These are phyloP conservation scores for Sorex araneus DNA, from an alignment of 2,113 vertebrate genomes.

Conservation along the genomic window DNA sequence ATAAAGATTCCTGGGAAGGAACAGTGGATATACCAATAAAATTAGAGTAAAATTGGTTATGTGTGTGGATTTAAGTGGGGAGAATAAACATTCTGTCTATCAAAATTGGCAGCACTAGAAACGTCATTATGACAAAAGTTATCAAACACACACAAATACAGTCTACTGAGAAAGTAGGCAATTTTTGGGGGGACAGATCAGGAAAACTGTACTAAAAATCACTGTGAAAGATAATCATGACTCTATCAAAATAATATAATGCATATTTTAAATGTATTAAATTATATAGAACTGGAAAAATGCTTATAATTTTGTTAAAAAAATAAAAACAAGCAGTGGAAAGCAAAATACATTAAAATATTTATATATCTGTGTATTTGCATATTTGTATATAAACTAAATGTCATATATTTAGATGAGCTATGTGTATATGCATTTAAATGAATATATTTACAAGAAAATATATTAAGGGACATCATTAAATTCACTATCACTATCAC, in stretches of 20 bases:
- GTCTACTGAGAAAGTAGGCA: background rate
- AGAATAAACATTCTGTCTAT: background rate
- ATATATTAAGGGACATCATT: conserved; percentile 7
- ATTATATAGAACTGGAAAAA: background rate
- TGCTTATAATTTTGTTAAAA: background rate
- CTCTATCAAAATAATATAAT: background rate
- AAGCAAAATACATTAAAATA: background rate
- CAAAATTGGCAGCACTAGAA: background rate
- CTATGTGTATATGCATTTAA: conserved; percentile 15
- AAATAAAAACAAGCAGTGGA: background rate
- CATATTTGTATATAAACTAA: too few relatives aligned
- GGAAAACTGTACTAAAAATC: background rate
- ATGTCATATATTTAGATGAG: background rate
- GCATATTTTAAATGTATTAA: background rate
- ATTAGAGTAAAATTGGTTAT: conserved; percentile 10
- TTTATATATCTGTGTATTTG: too few relatives aligned
- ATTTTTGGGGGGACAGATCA: conserved; percentile 9
- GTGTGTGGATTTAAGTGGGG: background rate
- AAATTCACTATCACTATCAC: too few relatives aligned
- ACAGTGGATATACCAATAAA: conserved; percentile 3
- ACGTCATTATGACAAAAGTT: background rate
- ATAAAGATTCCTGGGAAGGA: background rate
- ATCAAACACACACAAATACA: background rate
- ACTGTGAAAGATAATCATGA: background rate
- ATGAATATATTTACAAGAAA: conserved; percentile 24